Evolutionary conservation across 2,888 invertebrate species (phyloP), one percentile per base, ranked within the genome.

Genomic region (Cyrtodaria siliqua): DNA sequence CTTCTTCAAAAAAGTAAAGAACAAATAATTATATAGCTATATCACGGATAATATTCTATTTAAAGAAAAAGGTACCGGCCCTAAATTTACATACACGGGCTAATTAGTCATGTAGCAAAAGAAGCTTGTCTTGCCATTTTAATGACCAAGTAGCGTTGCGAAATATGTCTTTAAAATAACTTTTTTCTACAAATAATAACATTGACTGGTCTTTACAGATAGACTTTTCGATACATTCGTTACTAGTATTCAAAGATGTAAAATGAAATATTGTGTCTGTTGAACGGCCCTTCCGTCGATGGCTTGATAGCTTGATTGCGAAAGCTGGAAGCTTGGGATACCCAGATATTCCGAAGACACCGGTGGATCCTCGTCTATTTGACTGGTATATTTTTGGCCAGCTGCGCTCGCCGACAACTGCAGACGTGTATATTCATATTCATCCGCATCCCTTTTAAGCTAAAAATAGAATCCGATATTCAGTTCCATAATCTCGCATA

Each of bases 401-500:
- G 77, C 73, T 18, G 69, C 69, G 8, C 69, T 76, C 6, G 76
- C 82, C 14, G 79, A 75, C 12, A 86, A 64, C 50, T 79, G 81
- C 6, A 86, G 82, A n/a, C 84, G 77, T 55, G 79, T 77, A 6
- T 81, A 63, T 44, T 86, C 83, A 14, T 82, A 83, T 23, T 84
- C 86, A 29, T 95, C 95, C 92, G 93, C 82, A 78, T 95, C 94
- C 59, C 94, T 94, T 84, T 93, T 92, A 79, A 96, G 94, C 57
- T 96, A 95, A 93, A 97, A 97, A 50, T 96, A 95, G 75, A 96
- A 94, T 83, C 96, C 96, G 71, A 97, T 93, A 93, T 97, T 97
- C 86, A 97, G 94, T 94, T 97, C 96, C 3, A 97, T 97, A 85
- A 97, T 96, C 92, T 97, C 97, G 93, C 97, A 97, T 94, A 97